These are phyloP conservation scores for Isaurus tuberculatus DNA, from an alignment of 92 coral and sea anemone genomes.

Conservation along the genomic window DNA sequence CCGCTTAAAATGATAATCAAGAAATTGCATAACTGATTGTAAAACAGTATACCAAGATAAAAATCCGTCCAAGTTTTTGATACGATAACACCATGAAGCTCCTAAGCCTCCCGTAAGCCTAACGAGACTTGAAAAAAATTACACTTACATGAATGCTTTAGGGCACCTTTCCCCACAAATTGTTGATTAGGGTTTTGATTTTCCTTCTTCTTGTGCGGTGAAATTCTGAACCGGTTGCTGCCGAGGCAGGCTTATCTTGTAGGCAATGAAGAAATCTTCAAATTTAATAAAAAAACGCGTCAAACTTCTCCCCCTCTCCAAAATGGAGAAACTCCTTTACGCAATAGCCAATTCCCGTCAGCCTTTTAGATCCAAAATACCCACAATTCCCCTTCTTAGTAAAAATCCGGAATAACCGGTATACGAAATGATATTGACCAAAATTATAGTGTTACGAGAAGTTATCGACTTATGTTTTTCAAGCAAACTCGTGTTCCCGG, in stretches of 20 bases:
- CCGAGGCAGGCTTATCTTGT: constrained; percentile 82
- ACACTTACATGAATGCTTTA: constrained; percentile 85
- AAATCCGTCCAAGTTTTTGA: not conserved
- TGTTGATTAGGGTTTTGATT: constrained; percentile 86
- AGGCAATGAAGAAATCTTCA: constrained; percentile 26
- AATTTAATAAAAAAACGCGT: not conserved
- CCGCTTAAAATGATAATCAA: too few species aligned
- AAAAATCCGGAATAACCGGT: not conserved
- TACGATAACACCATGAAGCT: not conserved
- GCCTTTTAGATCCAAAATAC: not conserved
- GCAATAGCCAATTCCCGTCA: constrained; percentile 4
- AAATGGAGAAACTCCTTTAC: constrained; percentile 28
- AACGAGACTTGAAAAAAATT: not conserved
- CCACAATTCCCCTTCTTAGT: constrained; percentile 5
- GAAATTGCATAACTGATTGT: too few species aligned
- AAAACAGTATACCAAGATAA: too few species aligned
- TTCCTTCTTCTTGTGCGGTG: constrained; percentile 95
- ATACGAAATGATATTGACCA: constrained; percentile 7
- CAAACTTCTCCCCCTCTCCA: not conserved
- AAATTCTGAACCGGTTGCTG: constrained; percentile 87
- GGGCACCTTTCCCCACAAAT: constrained; percentile 82
- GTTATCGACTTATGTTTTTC: not conserved
- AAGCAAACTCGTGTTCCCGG: constrained; percentile 8
- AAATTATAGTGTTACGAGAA: not conserved
- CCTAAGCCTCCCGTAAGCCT: constrained; percentile 9